Conservation (phyloP, 2,797 vertebrate genomes). For the Sebastes trivittatus region DNA sequence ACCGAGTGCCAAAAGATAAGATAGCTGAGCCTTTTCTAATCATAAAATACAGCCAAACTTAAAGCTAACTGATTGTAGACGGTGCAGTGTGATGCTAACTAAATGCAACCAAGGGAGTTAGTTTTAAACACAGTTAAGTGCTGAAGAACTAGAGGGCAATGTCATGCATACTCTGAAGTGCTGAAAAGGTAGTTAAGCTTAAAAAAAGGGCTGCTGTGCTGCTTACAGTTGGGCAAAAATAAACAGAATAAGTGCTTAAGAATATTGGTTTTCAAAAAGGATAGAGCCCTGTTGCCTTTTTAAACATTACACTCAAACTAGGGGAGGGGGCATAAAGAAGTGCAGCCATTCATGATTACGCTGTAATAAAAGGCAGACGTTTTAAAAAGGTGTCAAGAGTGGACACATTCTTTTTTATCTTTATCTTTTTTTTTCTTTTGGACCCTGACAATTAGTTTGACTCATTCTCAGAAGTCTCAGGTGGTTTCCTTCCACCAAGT, state of each 20-base stretch:
- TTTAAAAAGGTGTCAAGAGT: constrained; percentile 63
- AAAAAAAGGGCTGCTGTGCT: constrained; percentile 65
- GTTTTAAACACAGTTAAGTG: constrained; percentile 77
- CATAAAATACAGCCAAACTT: constrained; percentile 86
- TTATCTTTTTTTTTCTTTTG: constrained; percentile 25
- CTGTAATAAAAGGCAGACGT: constrained; percentile 74
- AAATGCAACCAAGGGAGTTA: constrained; percentile 81
- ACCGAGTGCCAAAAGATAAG: constrained; percentile 86
- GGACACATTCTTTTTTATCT: constrained; percentile 50
- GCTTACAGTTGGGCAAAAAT: constrained; percentile 67
- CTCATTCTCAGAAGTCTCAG: constrained; percentile 80
- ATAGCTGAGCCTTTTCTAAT: constrained; percentile 81
- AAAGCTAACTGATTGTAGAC: constrained; percentile 83
- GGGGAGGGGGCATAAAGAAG: constrained; percentile 46
- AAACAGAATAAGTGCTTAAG: constrained; percentile 76
- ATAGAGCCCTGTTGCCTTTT: constrained; percentile 61
- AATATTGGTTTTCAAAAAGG: constrained; percentile 66
- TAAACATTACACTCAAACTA: constrained; percentile 49
- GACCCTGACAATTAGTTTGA: constrained; percentile 83
- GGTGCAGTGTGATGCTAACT: constrained; percentile 86
- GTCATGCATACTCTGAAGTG: constrained; percentile 81
- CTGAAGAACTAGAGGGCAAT: constrained; percentile 69
- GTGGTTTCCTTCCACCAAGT: constrained; percentile 84
- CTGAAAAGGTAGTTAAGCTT: constrained; percentile 87
- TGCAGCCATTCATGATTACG: constrained; percentile 75